Percentiles rank a stretch among this genome's conserved stretches.
phyloP scores from a whole-genome alignment of 2,888 invertebrate species.

The Agonopterix alstromeriana region DNA sequence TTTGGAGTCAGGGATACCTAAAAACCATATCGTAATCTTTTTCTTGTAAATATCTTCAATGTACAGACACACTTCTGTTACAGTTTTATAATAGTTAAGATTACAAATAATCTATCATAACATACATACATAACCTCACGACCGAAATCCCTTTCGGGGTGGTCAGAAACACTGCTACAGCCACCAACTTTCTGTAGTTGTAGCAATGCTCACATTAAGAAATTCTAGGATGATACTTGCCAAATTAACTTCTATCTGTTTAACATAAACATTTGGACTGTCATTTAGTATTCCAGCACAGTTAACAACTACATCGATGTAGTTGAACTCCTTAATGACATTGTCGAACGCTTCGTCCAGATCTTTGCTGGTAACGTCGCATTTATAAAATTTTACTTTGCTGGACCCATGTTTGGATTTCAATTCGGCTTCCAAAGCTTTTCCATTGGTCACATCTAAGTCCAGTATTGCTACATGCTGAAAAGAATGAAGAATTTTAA shows the following conservation, averaged over 20 bases:
- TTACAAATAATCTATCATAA: too few relatives aligned
- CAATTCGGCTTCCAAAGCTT: slow-evolving; percentile 26
- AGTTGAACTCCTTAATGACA: slow-evolving; percentile 25
- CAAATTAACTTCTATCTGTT: slow-evolving; percentile 36
- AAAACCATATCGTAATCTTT: too few relatives aligned
- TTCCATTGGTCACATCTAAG: slow-evolving; percentile 28
- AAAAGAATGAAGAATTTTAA: slow-evolving; percentile 5
- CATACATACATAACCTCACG: too few relatives aligned
- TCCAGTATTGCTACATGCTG: slow-evolving; percentile 40
- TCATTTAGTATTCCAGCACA: slow-evolving; percentile 44
- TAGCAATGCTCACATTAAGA: too few relatives aligned
- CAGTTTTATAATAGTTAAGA: too few relatives aligned
- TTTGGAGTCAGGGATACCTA: too few relatives aligned
- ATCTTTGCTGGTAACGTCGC: slow-evolving; percentile 40
- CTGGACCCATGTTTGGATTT: slow-evolving; percentile 28
- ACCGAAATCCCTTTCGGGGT: too few relatives aligned
- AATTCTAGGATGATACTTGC: slow-evolving; percentile 30
- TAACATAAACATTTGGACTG: slow-evolving; percentile 24
- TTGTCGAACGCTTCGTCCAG: slow-evolving; percentile 25
- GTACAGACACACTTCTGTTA: too few relatives aligned
- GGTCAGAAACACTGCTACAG: too few relatives aligned
- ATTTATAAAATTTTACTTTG: slow-evolving; percentile 33
- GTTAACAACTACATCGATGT: slow-evolving; percentile 37
- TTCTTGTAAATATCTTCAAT: too few relatives aligned
- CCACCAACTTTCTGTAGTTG: too few relatives aligned